Evolutionary conservation across 2,113 vertebrate species (phyloP), one percentile per base, ranked within the genome.

Genomic region (Psilopsiagon aymara): DNA sequence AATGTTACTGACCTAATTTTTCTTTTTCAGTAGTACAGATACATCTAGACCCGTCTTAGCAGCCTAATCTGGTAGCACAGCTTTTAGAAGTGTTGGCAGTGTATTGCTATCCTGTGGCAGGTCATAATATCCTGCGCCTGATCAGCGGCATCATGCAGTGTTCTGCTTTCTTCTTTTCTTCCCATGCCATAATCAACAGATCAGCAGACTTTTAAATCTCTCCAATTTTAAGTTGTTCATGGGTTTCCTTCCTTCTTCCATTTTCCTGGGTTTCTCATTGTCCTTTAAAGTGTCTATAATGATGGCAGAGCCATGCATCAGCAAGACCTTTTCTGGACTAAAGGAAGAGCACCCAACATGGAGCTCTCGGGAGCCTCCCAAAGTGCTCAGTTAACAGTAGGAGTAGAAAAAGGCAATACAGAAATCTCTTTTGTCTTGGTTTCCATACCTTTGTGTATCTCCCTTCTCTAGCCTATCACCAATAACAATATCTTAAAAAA

Each of bases 51-150:
- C 64, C 76, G 62, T 91, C 83, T 96, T 96, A 90, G 76, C 86
- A 96, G 95, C 96, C 96, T 95, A 94, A 97, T 97, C 97, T 97
- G 96, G 95, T 95, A 97, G 93, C 86, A 82, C 18, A 70, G 93
- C 82, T 97, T 96, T 97, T 90, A 97, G 93, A 96, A 92, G 70
- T 7, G 0, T 64, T 94, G 97, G 95, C 94, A 96, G 95, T 88
- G 55, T 66, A 92, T 90, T 93, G 94, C 90, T 95, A 90, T 91
- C 92, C 88, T 79, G 83, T 95, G 92, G 88, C 92, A 96, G 95
- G 95, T 95, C 83, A 82, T 92, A 95, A 97, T 95, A 96, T 94
- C 95, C 96, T 97, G 95, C n/a, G 16, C 95, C 81, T 94, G 96
- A 96, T 95, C 90, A 96, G 90, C 23, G 0, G 78, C 77, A 91